Base-by-base conservation (phyloP, 92 coral and sea anemone genomes). In the Palythoa grandis region DNA sequence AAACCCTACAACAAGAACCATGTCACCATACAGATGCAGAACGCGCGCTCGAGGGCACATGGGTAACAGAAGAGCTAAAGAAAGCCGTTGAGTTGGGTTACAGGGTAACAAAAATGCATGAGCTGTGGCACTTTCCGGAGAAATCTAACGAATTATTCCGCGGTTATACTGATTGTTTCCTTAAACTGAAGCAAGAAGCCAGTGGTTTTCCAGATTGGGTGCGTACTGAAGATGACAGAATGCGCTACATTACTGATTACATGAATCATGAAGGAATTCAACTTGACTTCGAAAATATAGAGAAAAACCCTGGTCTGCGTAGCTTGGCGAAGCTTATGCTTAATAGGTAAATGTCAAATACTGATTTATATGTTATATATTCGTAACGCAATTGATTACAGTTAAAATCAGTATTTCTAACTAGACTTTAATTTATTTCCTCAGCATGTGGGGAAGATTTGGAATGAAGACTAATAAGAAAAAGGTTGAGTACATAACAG, bases 111-210 rank as follows among this genome's bases (percentile, higher is more conserved):
- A 58, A 72, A 8, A 35, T 92, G 15, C 65, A 83, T 38, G 89
- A 92, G 70, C 93, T 92, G n/a, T 92, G 91, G 93, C 91, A 87
- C 68, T 92, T 87, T 57, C 48, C 75, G 7, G 60, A 80, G 25
- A 76, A 79, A 13, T 25, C 80, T 4, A 54, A 39, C 50, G 73
- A 22, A 3, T 37, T 87, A 16, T 79, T 87, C 69, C 47, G 76
- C 24, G 90, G 67, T 23, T 87, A 87, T 57, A 61, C 79, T 11
- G 72, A 87, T 60, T 79, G 86, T 15, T 87, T 87, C 50, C 63
- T 87, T 0, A 87, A 87, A 39, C 61, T 87, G 79, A 87, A 87
- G 57, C 90, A 87, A 70, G 86, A 79, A 72, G 77, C 89, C 16
- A 60, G 58, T 58, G 87, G 87, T 16, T 83, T 70, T 50, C 79